Percentiles rank a stretch among this genome's conserved stretches.
Evolutionary conservation across 2,113 vertebrate genomes (phyloP).

Genomic region (Proteles cristata): DNA sequence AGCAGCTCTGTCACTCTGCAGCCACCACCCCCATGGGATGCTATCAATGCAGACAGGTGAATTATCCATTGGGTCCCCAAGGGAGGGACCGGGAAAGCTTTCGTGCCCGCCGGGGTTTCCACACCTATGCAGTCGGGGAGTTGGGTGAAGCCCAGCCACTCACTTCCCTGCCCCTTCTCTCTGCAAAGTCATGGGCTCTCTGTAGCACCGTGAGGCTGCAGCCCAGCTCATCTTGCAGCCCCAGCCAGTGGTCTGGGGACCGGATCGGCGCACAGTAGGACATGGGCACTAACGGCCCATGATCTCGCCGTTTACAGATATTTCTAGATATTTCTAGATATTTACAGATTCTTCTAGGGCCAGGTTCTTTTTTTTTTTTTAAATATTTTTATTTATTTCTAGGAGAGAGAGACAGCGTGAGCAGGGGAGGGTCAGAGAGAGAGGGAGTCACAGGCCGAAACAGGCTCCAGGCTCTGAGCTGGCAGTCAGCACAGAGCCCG

Average conservation of each 20-base stretch:
- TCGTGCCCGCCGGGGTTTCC: neutral
- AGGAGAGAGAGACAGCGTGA: too few relatives aligned
- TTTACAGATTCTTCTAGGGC: too few relatives aligned
- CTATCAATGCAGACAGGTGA: rapidly evolving
- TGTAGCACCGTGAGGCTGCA: rapidly evolving
- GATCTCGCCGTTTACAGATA: too few relatives aligned
- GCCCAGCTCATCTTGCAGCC: neutral
- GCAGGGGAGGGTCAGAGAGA: too few relatives aligned
- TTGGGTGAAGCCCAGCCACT: neutral
- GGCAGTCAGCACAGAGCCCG: too few relatives aligned
- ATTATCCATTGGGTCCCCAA: neutral
- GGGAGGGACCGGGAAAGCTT: neutral
- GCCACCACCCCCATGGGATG: too few relatives aligned
- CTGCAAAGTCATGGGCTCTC: neutral
- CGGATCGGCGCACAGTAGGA: neutral
- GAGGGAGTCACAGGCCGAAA: too few relatives aligned
- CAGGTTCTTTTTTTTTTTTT: too few relatives aligned
- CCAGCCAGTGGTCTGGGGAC: rapidly evolving
- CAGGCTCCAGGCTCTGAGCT: too few relatives aligned
- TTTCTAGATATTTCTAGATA: too few relatives aligned
- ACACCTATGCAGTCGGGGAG: neutral
- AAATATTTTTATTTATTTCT: too few relatives aligned
- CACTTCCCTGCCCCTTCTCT: neutral
- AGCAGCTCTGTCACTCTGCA: neutral
- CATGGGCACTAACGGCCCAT: too few relatives aligned